A percentile compares a stretch with the other conserved stretches of the same genome.
These are phyloP conservation scores for Neogale vison DNA, from an alignment of 2,113 vertebrate genomes.

Conservation along the genomic window DNA sequence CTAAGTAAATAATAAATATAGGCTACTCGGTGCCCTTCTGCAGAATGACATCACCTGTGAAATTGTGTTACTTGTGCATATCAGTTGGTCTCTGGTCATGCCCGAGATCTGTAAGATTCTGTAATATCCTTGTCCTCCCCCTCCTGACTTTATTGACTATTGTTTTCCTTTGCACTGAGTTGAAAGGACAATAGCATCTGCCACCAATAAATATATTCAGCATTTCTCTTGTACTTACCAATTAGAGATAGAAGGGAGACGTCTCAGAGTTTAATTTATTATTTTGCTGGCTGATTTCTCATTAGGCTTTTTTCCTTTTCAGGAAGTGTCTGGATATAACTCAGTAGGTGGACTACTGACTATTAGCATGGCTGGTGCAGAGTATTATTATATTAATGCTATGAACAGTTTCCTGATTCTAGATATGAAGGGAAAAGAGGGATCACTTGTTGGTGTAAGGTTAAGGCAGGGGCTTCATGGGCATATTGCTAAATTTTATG, in stretches of 20 bases:
- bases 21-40: background rate
- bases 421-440: conserved; percentile 29
- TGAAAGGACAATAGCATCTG: background rate
- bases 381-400: conserved; percentile 54
- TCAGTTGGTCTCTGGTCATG: background rate
- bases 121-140: background rate
- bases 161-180: background rate
- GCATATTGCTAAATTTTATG: conserved; percentile 51
- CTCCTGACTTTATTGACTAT: background rate
- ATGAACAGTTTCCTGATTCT: conserved; percentile 36
- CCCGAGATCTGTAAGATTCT: background rate
- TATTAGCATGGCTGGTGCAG: background rate
- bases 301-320: background rate
- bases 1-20: background rate
- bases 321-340: background rate
- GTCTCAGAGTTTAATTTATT: conserved; percentile 15
- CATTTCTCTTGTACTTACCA: background rate
- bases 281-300: background rate
- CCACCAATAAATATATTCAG: background rate
- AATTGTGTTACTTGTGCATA: background rate
- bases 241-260: background rate
- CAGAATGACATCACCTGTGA: background rate
- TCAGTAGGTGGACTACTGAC: background rate
- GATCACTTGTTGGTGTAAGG: conserved; percentile 38
- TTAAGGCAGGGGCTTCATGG: conserved; percentile 4